phyloP scores from a whole-genome alignment of 2,888 invertebrate species.

The Ctenicera cuprea region DNA sequence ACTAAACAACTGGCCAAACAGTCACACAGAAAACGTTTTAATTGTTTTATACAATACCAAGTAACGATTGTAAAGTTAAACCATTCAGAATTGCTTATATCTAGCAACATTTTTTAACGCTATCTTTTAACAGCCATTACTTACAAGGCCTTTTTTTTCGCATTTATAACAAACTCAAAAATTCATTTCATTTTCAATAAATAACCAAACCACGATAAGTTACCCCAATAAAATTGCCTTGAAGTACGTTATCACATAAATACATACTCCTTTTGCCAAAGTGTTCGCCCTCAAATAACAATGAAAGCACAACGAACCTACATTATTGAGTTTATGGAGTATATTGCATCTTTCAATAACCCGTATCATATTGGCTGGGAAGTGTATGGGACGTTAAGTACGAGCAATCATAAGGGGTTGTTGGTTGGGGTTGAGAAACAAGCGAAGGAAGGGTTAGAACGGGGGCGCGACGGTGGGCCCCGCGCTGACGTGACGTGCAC shows the following conservation, averaged over 20 bases:
- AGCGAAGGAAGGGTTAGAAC: slow-evolving; percentile 3
- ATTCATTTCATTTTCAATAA: no score
- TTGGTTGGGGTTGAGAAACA: background rate
- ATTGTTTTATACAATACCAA: no score
- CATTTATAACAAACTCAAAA: no score
- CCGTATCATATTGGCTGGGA: slow-evolving; percentile 30
- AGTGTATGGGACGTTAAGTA: slow-evolving; percentile 36
- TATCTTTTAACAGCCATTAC: no score
- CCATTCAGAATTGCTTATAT: no score
- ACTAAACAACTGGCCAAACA: no score
- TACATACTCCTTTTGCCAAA: background rate
- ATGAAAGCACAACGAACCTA: slow-evolving; percentile 23
- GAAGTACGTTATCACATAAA: slow-evolving; percentile 5
- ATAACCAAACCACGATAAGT: no score
- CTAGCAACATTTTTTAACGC: no score
- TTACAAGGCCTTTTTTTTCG: no score
- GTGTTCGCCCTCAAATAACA: slow-evolving; percentile 11
- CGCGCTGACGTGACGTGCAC: slow-evolving; percentile 9
- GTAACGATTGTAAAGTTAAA: no score
- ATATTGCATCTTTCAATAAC: slow-evolving; percentile 35
- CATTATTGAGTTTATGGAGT: slow-evolving; percentile 16
- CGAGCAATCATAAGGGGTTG: slow-evolving; percentile 17
- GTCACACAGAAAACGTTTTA: no score
- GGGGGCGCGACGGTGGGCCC: background rate
- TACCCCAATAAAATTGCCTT: no score